These are phyloP conservation scores for Podabrus alpinus DNA, from an alignment of 2,888 invertebrate species.

Conservation along the genomic window DNA sequence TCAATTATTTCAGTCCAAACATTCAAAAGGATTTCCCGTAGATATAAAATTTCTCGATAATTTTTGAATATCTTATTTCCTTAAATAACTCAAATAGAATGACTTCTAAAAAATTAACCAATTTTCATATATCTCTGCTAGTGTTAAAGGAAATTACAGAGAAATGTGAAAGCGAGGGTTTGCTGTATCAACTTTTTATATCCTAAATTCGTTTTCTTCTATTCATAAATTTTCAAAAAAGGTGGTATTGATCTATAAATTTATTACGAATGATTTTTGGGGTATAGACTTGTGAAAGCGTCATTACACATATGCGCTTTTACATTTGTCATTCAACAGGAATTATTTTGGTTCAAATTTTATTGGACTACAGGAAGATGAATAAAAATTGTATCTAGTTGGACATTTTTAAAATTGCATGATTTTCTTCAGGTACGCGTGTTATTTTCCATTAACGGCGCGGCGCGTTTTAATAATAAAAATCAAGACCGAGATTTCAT, in stretches of 20 bases:
- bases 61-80: not conserved
- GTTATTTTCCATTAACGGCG: constrained; percentile 10
- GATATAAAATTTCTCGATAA: not conserved
- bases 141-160: not conserved
- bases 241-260: not conserved
- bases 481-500: constrained; percentile 8
- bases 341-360: not conserved
- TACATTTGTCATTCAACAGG: not conserved
- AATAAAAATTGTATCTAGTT: not conserved
- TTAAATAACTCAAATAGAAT: not conserved
- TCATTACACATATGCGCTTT: not conserved
- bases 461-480: constrained; percentile 15
- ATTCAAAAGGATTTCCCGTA: not conserved
- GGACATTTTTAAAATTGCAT: not conserved
- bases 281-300: not conserved
- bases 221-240: not conserved
- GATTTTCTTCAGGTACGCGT: constrained; percentile 8
- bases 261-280: not conserved
- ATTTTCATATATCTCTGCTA: not conserved
- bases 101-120: not conserved
- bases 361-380: not conserved
- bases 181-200: not conserved
- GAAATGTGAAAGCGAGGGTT: not conserved
- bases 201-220: not conserved
- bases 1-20: not conserved